These are phyloP conservation scores for Ornithoptera alexandrae DNA, from an alignment of 2,888 invertebrate genomes.

Conservation along the genomic window DNA sequence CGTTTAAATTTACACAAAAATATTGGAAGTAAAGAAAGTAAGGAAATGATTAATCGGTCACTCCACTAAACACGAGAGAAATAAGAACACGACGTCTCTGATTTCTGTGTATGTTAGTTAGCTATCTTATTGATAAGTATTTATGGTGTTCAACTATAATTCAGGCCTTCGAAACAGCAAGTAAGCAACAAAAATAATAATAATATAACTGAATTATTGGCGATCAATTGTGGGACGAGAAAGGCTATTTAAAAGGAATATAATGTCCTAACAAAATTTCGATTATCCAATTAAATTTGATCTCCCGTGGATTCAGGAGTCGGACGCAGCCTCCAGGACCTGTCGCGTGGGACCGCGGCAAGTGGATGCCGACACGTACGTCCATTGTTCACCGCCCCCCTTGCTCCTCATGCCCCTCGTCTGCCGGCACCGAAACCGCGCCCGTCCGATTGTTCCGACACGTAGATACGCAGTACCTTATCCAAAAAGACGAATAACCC, in stretches of 20 bases:
- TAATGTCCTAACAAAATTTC: slow-evolving; percentile 3
- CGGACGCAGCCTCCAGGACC: slow-evolving; percentile 53
- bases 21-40: too few relatives aligned
- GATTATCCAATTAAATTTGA: slow-evolving; percentile 21
- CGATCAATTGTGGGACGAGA: neutral
- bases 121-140: too few relatives aligned
- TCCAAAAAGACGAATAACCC: slow-evolving; percentile 24
- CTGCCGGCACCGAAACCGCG: slow-evolving; percentile 33
- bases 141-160: too few relatives aligned
- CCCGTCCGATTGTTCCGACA: slow-evolving; percentile 37
- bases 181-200: too few relatives aligned
- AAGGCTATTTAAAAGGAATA: neutral
- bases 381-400: slow-evolving; percentile 59
- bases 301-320: slow-evolving; percentile 22
- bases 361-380: slow-evolving; percentile 78
- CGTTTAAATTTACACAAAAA: too few relatives aligned
- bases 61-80: too few relatives aligned
- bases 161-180: too few relatives aligned
- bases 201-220: too few relatives aligned
- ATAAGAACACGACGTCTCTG: too few relatives aligned
- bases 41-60: too few relatives aligned
- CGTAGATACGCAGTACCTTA: slow-evolving; percentile 30
- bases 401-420: slow-evolving; percentile 30
- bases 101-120: too few relatives aligned
- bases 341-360: slow-evolving; percentile 69